phyloP scores from a whole-genome alignment of 2,888 invertebrate genomes.

The Tholera decimalis region DNA sequence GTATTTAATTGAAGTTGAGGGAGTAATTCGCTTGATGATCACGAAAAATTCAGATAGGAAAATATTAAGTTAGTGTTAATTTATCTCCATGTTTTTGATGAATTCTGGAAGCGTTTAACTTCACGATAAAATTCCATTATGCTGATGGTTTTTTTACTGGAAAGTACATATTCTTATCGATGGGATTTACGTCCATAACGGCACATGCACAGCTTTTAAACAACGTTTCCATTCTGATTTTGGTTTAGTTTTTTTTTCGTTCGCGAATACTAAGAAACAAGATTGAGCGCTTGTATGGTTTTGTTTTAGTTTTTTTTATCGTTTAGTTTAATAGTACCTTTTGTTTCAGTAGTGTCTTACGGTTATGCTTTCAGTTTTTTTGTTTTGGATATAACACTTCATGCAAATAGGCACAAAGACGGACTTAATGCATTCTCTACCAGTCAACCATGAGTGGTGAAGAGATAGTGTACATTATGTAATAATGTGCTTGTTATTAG shows the following conservation, averaged over 20 bases:
- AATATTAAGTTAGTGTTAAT: not conserved
- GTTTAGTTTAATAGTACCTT: conserved; percentile 36
- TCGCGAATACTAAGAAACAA: conserved; percentile 21
- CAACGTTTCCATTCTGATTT: not conserved
- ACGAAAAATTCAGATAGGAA: not conserved
- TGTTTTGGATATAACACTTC: conserved; percentile 2
- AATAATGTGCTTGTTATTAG: conserved; percentile 2
- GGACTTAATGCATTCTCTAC: too few species aligned
- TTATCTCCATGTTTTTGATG: not conserved
- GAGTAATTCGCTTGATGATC: not conserved
- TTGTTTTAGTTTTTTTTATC: conserved; percentile 22
- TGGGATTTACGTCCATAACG: not conserved
- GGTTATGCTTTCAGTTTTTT: conserved; percentile 16
- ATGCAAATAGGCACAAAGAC: too few species aligned
- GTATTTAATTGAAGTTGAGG: not conserved
- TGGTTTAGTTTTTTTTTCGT: conserved; percentile 4
- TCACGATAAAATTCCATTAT: not conserved
- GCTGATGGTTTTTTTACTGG: not conserved
- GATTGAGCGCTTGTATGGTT: conserved; percentile 17
- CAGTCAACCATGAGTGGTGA: too few species aligned
- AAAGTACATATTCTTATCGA: not conserved
- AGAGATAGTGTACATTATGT: too few species aligned
- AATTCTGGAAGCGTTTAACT: not conserved
- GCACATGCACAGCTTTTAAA: not conserved
- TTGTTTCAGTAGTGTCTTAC: conserved; percentile 32